Evolutionary conservation across 2,797 vertebrate genomes (phyloP).

Genomic region (Discoglossus pictus): DNA sequence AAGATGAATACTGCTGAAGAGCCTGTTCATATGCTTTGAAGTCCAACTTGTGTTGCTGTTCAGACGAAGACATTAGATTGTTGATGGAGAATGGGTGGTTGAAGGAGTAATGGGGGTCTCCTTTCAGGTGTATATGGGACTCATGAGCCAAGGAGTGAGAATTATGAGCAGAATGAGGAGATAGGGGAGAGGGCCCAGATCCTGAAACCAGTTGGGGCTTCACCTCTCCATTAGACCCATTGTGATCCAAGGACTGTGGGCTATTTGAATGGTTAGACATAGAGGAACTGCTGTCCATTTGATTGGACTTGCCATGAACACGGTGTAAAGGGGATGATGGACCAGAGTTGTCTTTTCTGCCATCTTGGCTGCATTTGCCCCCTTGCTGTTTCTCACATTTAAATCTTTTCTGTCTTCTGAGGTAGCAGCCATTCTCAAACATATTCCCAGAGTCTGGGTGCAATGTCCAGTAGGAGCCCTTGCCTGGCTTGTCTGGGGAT

Average conservation of each 20-base stretch:
- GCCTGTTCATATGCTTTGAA: slow-evolving; percentile 95
- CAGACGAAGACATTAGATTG: slow-evolving; percentile 95
- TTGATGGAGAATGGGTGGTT: slow-evolving; percentile 98
- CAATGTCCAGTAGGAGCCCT: slow-evolving; percentile 95
- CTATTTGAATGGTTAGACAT: slow-evolving; percentile 78
- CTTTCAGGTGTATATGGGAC: slow-evolving; percentile 89
- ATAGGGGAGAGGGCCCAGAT: slow-evolving; percentile 74
- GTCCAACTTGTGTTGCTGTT: slow-evolving; percentile 98
- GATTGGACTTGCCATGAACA: slow-evolving; percentile 71
- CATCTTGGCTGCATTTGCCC: slow-evolving; percentile 69
- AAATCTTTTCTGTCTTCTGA: slow-evolving; percentile 95
- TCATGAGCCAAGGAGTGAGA: slow-evolving; percentile 85
- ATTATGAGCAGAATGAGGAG: slow-evolving; percentile 67
- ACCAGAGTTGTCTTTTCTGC: slow-evolving; percentile 78
- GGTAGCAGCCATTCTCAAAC: slow-evolving; percentile 97
- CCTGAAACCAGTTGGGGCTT: slow-evolving; percentile 74
- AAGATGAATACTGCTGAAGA: slow-evolving; percentile 90
- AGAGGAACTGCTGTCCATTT: slow-evolving; percentile 77
- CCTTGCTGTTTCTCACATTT: slow-evolving; percentile 89
- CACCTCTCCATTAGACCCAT: slow-evolving; percentile 73
- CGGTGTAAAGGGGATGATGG: slow-evolving; percentile 74
- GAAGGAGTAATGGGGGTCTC: slow-evolving; percentile 94
- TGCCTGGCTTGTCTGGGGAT: slow-evolving; percentile 93
- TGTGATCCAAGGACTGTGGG: slow-evolving; percentile 82
- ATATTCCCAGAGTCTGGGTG: slow-evolving; percentile 97